Conservation (phyloP, 2,888 invertebrate genomes). For the Salpingus planirostris region DNA sequence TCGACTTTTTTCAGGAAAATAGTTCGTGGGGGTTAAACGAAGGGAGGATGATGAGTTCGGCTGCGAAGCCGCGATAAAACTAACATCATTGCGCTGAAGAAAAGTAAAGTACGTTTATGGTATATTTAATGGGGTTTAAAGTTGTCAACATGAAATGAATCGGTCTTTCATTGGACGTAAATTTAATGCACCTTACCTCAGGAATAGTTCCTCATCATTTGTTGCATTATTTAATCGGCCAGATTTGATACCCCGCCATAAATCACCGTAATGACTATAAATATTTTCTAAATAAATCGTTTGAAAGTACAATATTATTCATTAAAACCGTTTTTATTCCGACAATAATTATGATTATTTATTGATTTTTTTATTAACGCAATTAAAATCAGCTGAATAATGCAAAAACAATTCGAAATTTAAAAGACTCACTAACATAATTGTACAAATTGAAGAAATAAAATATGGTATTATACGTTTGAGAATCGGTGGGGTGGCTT, state of each 20-base stretch:
- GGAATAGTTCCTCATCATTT: slow-evolving; percentile 20
- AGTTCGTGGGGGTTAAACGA: too few species aligned
- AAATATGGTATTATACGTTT: too few species aligned
- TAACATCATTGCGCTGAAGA: slow-evolving; percentile 29
- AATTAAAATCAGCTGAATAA: too few species aligned
- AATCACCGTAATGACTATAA: slow-evolving; percentile 5
- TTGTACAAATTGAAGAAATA: too few species aligned
- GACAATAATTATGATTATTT: slow-evolving; percentile 9
- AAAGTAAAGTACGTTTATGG: slow-evolving; percentile 34
- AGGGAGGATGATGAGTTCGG: background rate
- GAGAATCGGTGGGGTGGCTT: too few species aligned
- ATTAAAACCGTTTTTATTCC: slow-evolving; percentile 8
- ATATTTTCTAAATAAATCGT: slow-evolving; percentile 5
- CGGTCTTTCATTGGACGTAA: slow-evolving; percentile 31
- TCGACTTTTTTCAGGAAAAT: too few species aligned
- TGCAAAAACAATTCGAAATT: too few species aligned
- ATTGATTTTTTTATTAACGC: slow-evolving; percentile 7
- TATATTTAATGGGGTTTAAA: slow-evolving; percentile 35
- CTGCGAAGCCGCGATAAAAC: slow-evolving; percentile 20
- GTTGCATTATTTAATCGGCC: slow-evolving; percentile 15
- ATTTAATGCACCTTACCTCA: slow-evolving; percentile 26
- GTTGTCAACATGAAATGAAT: slow-evolving; percentile 35
- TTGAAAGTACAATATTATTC: slow-evolving; percentile 5
- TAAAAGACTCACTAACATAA: too few species aligned
- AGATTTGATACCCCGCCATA: slow-evolving; percentile 10